Evolutionary conservation across 2,888 invertebrate genomes (phyloP).

Genomic region (Cerastis leucographa): DNA sequence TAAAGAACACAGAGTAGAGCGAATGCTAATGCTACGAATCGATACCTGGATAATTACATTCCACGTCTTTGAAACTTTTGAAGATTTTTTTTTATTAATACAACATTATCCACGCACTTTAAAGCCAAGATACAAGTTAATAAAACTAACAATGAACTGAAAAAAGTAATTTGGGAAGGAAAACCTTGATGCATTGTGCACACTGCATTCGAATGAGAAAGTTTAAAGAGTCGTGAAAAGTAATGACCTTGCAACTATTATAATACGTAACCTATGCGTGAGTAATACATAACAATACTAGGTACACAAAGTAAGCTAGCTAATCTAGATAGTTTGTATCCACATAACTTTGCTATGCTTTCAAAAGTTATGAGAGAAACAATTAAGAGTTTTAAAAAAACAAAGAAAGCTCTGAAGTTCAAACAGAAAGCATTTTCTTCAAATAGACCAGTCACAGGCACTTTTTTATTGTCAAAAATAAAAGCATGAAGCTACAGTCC

Average conservation of each 20-base stretch:
- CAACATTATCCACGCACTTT: not conserved
- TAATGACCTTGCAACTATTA: not conserved
- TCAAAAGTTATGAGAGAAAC: not conserved
- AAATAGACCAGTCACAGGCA: not conserved
- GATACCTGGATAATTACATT: not conserved
- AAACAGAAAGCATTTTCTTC: not conserved
- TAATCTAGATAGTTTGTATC: not conserved
- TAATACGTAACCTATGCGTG: slow-evolving; percentile 5
- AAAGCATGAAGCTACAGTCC: not conserved
- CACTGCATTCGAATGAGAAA: not conserved
- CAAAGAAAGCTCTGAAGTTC: slow-evolving; percentile 4
- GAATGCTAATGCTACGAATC: slow-evolving; percentile 2
- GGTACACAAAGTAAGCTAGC: not conserved
- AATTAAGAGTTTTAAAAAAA: slow-evolving; percentile 11
- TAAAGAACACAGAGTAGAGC: not conserved
- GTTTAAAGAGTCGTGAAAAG: slow-evolving; percentile 4
- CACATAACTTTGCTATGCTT: not conserved
- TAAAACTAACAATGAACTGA: slow-evolving; percentile 6
- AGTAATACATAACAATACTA: slow-evolving; percentile 9
- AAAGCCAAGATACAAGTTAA: slow-evolving; percentile 4
- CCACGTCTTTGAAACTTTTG: too few relatives aligned
- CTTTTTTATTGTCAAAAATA: not conserved
- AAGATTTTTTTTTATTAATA: not conserved
- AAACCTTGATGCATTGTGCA: not conserved
- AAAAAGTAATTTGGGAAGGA: slow-evolving; percentile 4